A percentile compares a stretch with the other conserved stretches of the same genome.
phyloP scores from a whole-genome alignment of 2,888 invertebrate genomes.

The Mylabris sibirica region DNA sequence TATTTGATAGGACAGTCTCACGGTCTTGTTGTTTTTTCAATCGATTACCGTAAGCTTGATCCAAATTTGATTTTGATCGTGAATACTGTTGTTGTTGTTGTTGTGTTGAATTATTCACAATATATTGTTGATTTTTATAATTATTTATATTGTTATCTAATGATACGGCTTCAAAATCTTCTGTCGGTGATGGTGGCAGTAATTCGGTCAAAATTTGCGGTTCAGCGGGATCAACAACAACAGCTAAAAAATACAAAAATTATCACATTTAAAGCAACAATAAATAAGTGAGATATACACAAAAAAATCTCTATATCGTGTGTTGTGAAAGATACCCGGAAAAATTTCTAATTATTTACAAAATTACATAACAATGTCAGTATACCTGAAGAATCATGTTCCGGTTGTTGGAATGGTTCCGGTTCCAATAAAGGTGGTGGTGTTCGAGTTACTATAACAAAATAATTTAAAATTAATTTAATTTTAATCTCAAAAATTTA shows the following conservation, averaged over 20 bases:
- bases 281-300: background rate
- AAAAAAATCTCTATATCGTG: background rate
- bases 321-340: background rate
- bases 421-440: constrained; percentile 61
- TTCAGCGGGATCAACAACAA: constrained; percentile 62
- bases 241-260: constrained; percentile 35
- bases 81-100: constrained; percentile 47
- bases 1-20: constrained; percentile 53
- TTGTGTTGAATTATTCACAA: constrained; percentile 44
- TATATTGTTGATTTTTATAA: constrained; percentile 47
- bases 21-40: constrained; percentile 52
- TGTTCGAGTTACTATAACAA: constrained; percentile 70
- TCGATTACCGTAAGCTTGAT: constrained; percentile 56
- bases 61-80: constrained; percentile 60
- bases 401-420: constrained; percentile 63
- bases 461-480: constrained; percentile 25
- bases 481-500: background rate
- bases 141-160: constrained; percentile 57
- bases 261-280: background rate
- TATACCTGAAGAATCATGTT: constrained; percentile 53
- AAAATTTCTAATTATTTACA: constrained; percentile 8
- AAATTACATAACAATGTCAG: constrained; percentile 11
- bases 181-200: constrained; percentile 29
- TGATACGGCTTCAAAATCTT: constrained; percentile 57
- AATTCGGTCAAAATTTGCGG: constrained; percentile 60